Evolutionary conservation across 2,888 invertebrate species (phyloP).

Genomic region (Tolmerus cingulatus): DNA sequence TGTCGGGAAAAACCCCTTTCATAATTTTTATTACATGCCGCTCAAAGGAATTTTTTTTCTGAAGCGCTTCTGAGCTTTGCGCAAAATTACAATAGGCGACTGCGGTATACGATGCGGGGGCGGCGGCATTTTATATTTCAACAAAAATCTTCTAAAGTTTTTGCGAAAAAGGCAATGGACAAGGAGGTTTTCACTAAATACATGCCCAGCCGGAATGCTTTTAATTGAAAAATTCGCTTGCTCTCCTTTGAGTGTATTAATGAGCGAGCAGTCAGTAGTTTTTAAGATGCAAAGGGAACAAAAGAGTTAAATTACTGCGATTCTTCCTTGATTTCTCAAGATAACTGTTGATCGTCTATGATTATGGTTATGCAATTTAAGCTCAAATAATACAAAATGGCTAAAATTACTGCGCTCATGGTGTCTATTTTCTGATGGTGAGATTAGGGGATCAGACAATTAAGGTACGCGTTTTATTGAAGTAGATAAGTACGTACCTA

Average conservation of each 20-base stretch:
- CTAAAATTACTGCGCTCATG: background rate
- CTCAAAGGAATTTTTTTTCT: background rate
- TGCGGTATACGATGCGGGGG: background rate
- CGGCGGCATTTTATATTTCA: background rate
- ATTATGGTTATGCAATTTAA: background rate
- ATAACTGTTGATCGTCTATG: background rate
- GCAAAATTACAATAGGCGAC: conserved; percentile 1
- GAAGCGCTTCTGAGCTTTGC: background rate
- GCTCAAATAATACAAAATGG: background rate
- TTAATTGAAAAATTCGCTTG: conserved; percentile 9
- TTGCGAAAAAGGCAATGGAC: conserved; percentile 1
- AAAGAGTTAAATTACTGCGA: background rate
- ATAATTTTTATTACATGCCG: conserved; percentile 23
- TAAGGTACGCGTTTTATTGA: no score
- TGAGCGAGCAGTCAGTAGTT: background rate
- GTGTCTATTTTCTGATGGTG: background rate
- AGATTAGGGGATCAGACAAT: no score
- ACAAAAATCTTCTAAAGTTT: background rate
- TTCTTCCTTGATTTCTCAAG: background rate
- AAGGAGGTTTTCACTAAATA: background rate
- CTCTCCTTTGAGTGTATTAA: background rate
- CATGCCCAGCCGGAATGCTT: background rate
- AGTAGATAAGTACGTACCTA: no score
- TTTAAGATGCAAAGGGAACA: background rate
- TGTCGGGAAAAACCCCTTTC: conserved; percentile 16